Evolutionary conservation across 2,888 invertebrate species (phyloP).

Genomic region (Neoascia interrupta): DNA sequence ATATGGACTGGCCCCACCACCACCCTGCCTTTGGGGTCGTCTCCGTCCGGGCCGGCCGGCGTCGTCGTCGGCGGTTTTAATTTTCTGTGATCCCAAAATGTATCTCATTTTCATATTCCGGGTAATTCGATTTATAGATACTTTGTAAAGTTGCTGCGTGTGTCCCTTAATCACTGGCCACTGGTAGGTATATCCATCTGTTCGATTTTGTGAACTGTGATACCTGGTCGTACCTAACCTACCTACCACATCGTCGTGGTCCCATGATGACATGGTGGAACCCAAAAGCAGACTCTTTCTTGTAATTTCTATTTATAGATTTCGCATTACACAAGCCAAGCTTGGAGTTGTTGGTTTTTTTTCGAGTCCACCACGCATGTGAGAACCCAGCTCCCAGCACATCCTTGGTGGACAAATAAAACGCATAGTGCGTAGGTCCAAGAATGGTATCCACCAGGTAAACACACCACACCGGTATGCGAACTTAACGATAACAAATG

Average conservation of each 20-base stretch:
- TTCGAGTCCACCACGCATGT: background rate
- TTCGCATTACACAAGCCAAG: background rate
- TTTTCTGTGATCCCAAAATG: constrained; percentile 7
- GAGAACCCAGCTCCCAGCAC: too few species aligned
- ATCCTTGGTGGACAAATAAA: background rate
- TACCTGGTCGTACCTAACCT: too few species aligned
- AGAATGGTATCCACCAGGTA: constrained; percentile 12
- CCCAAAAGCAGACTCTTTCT: background rate
- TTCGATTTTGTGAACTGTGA: background rate
- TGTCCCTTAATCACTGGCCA: too few species aligned
- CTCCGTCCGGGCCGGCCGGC: too few species aligned
- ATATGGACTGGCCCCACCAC: too few species aligned
- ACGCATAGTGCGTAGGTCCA: background rate
- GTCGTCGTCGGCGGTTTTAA: too few species aligned
- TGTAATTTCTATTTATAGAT: background rate
- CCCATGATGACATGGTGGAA: too few species aligned
- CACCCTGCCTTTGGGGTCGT: background rate
- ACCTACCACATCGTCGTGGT: background rate
- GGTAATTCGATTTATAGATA: constrained; percentile 39
- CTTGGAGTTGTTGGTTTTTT: background rate
- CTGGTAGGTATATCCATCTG: background rate
- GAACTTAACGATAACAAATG: constrained; percentile 40
- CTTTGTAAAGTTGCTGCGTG: too few species aligned
- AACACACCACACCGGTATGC: background rate
- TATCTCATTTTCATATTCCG: constrained; percentile 26